phyloP scores from a whole-genome alignment of 2,888 invertebrate species.

The Himalopsyche tibetana region DNA sequence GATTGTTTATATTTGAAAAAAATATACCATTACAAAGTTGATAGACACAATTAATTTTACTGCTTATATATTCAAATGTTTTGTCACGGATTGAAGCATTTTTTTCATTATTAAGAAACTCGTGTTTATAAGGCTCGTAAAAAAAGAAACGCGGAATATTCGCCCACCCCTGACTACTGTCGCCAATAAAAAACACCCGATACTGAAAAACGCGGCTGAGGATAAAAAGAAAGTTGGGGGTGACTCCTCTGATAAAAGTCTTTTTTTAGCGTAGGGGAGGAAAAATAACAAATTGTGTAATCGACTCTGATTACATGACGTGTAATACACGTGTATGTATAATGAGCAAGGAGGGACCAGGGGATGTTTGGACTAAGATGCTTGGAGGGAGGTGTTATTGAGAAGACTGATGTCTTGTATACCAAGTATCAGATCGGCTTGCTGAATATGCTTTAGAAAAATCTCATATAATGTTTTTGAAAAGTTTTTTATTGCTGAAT shows the following conservation, averaged over 20 bases:
- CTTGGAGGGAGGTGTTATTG: slow-evolving; percentile 18
- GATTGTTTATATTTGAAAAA: no score
- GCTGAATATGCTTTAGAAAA: no score
- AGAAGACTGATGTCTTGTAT: background rate
- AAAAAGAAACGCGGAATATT: slow-evolving; percentile 32
- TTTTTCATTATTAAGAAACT: slow-evolving; percentile 44
- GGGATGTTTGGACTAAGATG: slow-evolving; percentile 43
- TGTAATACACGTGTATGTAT: slow-evolving; percentile 64
- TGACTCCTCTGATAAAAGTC: slow-evolving; percentile 40
- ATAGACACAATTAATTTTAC: slow-evolving; percentile 24
- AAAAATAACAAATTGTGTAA: slow-evolving; percentile 65
- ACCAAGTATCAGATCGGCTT: background rate
- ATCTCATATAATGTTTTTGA: no score
- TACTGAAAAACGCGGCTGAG: slow-evolving; percentile 56
- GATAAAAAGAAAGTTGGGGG: slow-evolving; percentile 54
- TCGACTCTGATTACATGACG: slow-evolving; percentile 65
- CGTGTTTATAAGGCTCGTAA: slow-evolving; percentile 54
- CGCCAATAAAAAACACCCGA: slow-evolving; percentile 64
- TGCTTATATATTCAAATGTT: slow-evolving; percentile 36
- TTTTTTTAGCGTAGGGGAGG: slow-evolving; percentile 49
- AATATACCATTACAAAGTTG: background rate
- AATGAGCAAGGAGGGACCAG: slow-evolving; percentile 58
- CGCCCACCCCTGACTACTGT: slow-evolving; percentile 44
- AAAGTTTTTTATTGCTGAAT: no score
- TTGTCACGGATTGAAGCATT: slow-evolving; percentile 16